Evolutionary conservation across 2,888 invertebrate species (phyloP).

Genomic region (Eupithecia subumbrata): DNA sequence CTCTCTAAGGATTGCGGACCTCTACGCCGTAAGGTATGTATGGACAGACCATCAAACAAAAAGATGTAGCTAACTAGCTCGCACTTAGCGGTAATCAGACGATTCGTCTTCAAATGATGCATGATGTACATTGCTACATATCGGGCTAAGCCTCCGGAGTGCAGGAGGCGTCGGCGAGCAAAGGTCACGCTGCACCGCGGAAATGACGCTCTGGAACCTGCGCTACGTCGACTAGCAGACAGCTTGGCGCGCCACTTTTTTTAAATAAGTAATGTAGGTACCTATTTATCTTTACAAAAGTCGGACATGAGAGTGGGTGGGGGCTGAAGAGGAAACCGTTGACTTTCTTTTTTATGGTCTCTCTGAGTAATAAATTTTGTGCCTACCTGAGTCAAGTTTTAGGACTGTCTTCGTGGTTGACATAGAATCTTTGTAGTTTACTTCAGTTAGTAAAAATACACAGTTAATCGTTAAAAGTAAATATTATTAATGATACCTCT

Average conservation of each 20-base stretch:
- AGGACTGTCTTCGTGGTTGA: constrained; percentile 41
- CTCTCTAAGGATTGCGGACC: neutral
- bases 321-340: constrained; percentile 64
- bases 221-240: constrained; percentile 71
- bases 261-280: constrained; percentile 55
- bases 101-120: constrained; percentile 18
- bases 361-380: constrained; percentile 65
- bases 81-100: constrained; percentile 8
- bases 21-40: neutral
- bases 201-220: constrained; percentile 53
- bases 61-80: constrained; percentile 27
- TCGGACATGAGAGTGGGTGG: constrained; percentile 64
- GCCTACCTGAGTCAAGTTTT: constrained; percentile 53
- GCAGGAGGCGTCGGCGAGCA: constrained; percentile 40
- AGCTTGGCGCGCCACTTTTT: constrained; percentile 82
- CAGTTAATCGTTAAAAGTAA: neutral
- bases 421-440: constrained; percentile 17
- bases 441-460: constrained; percentile 11
- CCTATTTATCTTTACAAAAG: constrained; percentile 65
- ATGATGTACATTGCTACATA: constrained; percentile 53
- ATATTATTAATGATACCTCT: neutral
- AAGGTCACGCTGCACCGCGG: constrained; percentile 53
- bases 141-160: constrained; percentile 18
- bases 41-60: neutral
- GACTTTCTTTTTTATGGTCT: constrained; percentile 80